Evolutionary conservation across 2,888 invertebrate genomes (phyloP), one percentile per base, ranked within the genome.

Genomic region (Tiliacea aurago): DNA sequence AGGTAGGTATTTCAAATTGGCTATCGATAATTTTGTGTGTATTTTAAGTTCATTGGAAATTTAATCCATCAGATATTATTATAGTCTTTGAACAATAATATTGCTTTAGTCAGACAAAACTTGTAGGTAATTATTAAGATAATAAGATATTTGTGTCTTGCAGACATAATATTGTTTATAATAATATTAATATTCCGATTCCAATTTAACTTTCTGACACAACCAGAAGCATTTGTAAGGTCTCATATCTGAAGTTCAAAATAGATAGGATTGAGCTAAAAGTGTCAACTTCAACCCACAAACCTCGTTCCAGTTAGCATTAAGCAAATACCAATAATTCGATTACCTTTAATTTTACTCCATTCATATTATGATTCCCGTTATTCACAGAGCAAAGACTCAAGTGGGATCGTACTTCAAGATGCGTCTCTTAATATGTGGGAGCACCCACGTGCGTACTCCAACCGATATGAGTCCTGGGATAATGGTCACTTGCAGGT

Each of bases 381-480:
- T 94, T 94, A 89, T 95, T 91, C 89, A 80, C 94, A 98, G 98
- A 97, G 97, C 87, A 98, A 98, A 93, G 98, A 98, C 90, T 96
- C 97, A 61, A 97, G 97, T 84, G 97, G 97, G 65, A 97, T 97
- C 84, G 97, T 97, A 76, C 96, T 97, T 64, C 97, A 97, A 91
- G 97, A 98, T 87, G 97, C 97, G 43, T 96, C 97, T 56, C 94
- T 98, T 93, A 98, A 98, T 91, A 97, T 98, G 90, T 98, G 98
- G 98, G 97, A 98, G 80, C 98, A 98, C 23, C 98, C 98, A 18
- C 97, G 98, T 83, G 98, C 98, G 13, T 97, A 97, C 91, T 98
- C 97, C 89, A 98, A 98, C 95, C 97, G 98, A 83, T 98, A 98
- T 93, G 98, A 98, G 87, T 97, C 98, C 69, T 98, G 98, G 98